Evolutionary conservation across 2,113 vertebrate species (phyloP), one percentile per base, ranked within the genome.

Genomic region (Microcebus tavaratra): DNA sequence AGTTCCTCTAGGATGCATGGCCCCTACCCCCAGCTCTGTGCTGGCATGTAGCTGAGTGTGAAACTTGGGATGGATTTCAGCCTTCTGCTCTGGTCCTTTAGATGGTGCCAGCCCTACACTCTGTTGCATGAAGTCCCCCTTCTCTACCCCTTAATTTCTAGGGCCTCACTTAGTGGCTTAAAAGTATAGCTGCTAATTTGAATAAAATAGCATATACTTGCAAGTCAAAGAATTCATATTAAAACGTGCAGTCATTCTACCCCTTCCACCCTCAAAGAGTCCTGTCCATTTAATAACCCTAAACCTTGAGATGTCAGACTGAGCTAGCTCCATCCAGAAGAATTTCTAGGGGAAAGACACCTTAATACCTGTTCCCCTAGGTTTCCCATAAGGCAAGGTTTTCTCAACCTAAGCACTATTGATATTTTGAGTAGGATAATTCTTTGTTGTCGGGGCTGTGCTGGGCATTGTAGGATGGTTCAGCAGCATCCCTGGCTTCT

Each of bases 191-290:
- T 95, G 50, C 78, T 63, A 63, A 88, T 92, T 53, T 93, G 61
- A 78, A 95, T 96, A 92, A 95, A 94, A 84, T 70, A 70, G 70
- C 50, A 79, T 76, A 34, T 59, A 42, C 94, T 97, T 90, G 18
- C 86, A 97, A 95, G 81, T 94, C 78, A 78, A 85, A 88, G 48
- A 91, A 88, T 90, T 92, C 29, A 50, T 50, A 53, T 76, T 55
- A 70, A 90, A 94, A 79, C 89, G 76, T 75, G 48, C 29, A 21
- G 50, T 85, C 93, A 25, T 61, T 73, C 25, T 88, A 93, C 12
- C 34, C 2, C 9, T 86, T 96, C 61, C 7, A 63, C 57, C 55
- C 75, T 65, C 36, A 86, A 63, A 89, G 36, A 91, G 75, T 3
- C 0, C 11, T 90, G 45, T 25, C 42, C 14, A 21, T 93, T 86